Evolutionary conservation across 2,113 vertebrate species (phyloP), one percentile per base, ranked within the genome.

Genomic region (Apaloderma vittatum): DNA sequence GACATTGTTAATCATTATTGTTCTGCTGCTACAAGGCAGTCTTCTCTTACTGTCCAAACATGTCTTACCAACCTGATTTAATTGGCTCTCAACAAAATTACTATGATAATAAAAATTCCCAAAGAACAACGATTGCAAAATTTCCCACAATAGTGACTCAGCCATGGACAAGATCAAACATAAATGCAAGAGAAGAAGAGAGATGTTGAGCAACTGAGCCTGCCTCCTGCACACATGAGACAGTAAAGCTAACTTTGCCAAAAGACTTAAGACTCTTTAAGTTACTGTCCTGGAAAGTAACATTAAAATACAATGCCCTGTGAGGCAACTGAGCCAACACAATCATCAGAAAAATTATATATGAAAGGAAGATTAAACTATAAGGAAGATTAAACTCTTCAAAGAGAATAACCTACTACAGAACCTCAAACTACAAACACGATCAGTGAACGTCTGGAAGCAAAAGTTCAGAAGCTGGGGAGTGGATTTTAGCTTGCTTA

Each of bases 121-220:
- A 94, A 61, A 91, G 88, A 82, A 61, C 9, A 88, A 57, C 1
- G 37, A 88, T 92, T 95, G 74, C 81, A 91, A 75, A 88, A 92
- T 74, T 83, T 61, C 45, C 90, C 19, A 3, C 89, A 91, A 73
- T 91, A 55, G 11, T 96, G 86, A 97, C 77, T 98, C 87, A 97
- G 3, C 65, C 23, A 34, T n/a, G 88, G 83, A 90, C 93, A 97
- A 97, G 86, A 94, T 98, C 83, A 96, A 97, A 91, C 95, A 96
- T 61, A 96, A 66, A 83, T 49, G 65, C 66, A 90, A 46, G n/a
- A 94, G 62, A 55, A 43, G 52, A 80, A 93, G 52, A 83, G 48
- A 93, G 52, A 63, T 26, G 61, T 96, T 97, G 95, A 93, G 94
- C 91, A 97, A 97, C 80, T 90, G 30, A 90, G 85, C 21, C 40